A percentile compares a stretch with the other conserved stretches of the same genome.
These are phyloP conservation scores for Drosophila novamexicana DNA, from an alignment of 1,140 invertebrate species.

Conservation along the genomic window DNA sequence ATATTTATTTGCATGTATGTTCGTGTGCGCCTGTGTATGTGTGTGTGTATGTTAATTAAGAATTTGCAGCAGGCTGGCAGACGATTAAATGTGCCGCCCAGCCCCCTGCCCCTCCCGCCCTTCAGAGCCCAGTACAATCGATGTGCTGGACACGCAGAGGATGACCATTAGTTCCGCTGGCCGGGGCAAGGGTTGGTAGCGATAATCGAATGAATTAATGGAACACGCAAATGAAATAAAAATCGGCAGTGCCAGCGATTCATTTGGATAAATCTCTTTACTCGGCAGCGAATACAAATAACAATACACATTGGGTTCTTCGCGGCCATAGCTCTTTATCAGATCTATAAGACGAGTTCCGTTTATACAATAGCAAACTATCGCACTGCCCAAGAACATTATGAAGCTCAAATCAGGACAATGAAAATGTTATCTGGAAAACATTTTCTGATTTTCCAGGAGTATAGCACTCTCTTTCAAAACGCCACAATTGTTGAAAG, in stretches of 20 bases:
- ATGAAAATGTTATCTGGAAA: background rate
- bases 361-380: too few species aligned
- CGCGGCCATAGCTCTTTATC: background rate
- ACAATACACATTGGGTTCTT: background rate
- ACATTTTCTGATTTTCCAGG: too few species aligned
- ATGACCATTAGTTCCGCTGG: constrained; percentile 58
- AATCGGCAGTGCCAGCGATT: constrained; percentile 53
- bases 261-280: constrained; percentile 58
- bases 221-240: constrained; percentile 66
- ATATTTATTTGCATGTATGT: constrained; percentile 67
- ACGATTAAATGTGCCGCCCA: constrained; percentile 66
- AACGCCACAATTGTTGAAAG: too few species aligned
- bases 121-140: constrained; percentile 11
- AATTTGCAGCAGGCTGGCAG: constrained; percentile 66
- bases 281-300: constrained; percentile 23
- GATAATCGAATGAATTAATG: constrained; percentile 75
- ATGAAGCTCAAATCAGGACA: background rate
- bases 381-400: too few species aligned
- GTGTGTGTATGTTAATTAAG: constrained; percentile 69
- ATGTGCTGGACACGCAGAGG: constrained; percentile 56
- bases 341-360: background rate
- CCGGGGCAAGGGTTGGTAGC: constrained; percentile 27
- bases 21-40: constrained; percentile 7
- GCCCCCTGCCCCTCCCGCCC: background rate
- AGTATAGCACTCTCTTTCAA: too few species aligned